phyloP scores from a whole-genome alignment of 2,797 vertebrate species.

The Siniperca scherzeri region DNA sequence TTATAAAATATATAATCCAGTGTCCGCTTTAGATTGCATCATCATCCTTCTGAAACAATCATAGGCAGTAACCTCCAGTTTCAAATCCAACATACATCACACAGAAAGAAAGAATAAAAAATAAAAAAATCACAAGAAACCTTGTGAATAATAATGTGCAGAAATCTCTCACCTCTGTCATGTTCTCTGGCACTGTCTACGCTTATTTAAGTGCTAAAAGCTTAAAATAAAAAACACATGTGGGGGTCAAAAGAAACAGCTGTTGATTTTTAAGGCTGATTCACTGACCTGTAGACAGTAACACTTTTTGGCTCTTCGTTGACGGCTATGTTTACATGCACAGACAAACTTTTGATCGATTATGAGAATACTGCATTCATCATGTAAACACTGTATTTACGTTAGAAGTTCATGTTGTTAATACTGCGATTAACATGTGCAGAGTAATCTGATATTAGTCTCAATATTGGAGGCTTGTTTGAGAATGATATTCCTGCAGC shows the following conservation, averaged over 20 bases:
- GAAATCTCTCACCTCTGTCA: constrained; percentile 67
- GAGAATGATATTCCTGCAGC: not conserved
- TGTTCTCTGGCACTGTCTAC: constrained; percentile 70
- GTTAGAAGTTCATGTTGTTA: not conserved
- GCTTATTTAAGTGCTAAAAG: constrained; percentile 84
- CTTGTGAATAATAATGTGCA: constrained; percentile 73
- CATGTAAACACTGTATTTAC: constrained; percentile 35
- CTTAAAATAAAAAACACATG: constrained; percentile 51
- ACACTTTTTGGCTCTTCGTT: constrained; percentile 67
- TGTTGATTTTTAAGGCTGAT: constrained; percentile 80
- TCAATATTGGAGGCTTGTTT: constrained; percentile 6
- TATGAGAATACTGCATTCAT: constrained; percentile 38
- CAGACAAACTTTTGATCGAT: not conserved
- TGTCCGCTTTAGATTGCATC: constrained; percentile 76
- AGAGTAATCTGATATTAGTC: not conserved
- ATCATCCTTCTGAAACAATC: constrained; percentile 72
- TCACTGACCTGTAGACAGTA: constrained; percentile 72
- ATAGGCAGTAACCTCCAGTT: constrained; percentile 78
- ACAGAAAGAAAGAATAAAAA: constrained; percentile 26
- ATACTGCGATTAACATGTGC: constrained; percentile 11
- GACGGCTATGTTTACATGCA: constrained; percentile 72
- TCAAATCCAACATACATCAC: constrained; percentile 68
- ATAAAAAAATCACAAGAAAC: constrained; percentile 48
- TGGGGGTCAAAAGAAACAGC: constrained; percentile 57
- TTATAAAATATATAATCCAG: constrained; percentile 84